Percentiles rank a stretch among this genome's conserved stretches.
Conservation (phyloP, 2,113 vertebrate species). For the Tachysurus vachellii region DNA sequence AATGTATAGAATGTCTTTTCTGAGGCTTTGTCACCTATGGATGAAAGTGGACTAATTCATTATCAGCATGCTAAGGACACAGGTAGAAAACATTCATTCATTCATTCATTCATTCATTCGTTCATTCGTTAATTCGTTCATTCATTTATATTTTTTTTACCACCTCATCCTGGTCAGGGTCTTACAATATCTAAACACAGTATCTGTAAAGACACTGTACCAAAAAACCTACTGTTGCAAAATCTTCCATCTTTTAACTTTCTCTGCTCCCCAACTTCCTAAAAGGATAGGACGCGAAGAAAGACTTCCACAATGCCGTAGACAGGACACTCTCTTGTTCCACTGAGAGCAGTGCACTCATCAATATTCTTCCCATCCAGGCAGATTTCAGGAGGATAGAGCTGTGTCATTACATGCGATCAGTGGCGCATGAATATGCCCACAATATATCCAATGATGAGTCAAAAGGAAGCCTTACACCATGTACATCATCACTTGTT, state of each 20-base stretch:
- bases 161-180: neutral
- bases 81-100: neutral
- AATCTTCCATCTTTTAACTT: too few species aligned
- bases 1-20: neutral
- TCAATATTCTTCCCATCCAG: conserved; percentile 4
- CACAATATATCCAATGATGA: neutral
- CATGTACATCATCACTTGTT: too few species aligned
- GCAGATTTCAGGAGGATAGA: neutral
- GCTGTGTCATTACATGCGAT: neutral
- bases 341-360: neutral
- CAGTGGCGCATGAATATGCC: conserved; percentile 17
- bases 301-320: too few species aligned
- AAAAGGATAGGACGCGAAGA: too few species aligned
- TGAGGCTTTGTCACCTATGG: neutral
- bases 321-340: neutral
- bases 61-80: neutral
- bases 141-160: neutral
- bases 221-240: neutral
- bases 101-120: neutral
- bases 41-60: neutral
- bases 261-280: too few species aligned
- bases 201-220: neutral
- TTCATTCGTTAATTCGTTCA: too few species aligned
- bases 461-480: neutral
- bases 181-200: neutral